Percentiles rank a stretch among this genome's conserved stretches.
These are phyloP conservation scores for Neodontobutis hainanensis DNA, from an alignment of 2,113 vertebrate genomes.

Conservation along the genomic window DNA sequence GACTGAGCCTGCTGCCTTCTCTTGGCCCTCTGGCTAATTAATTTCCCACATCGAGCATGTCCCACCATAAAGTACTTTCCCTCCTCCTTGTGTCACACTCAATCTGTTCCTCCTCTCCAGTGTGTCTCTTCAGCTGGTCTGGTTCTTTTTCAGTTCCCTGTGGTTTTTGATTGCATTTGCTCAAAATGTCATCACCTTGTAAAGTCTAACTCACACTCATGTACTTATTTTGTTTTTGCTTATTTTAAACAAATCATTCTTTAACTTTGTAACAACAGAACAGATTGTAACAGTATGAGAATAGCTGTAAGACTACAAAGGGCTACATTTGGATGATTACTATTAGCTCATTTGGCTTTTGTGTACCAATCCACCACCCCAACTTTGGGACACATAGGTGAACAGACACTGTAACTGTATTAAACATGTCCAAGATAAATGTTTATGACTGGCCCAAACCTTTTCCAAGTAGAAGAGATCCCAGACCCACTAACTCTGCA, in stretches of 20 bases:
- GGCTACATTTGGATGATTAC: too few relatives aligned
- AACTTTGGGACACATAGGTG: too few relatives aligned
- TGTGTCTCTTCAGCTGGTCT: conserved; percentile 42
- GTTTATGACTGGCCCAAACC: too few relatives aligned
- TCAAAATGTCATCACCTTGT: conserved; percentile 59
- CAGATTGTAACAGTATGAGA: too few relatives aligned
- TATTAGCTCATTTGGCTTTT: too few relatives aligned
- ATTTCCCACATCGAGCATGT: conserved; percentile 70
- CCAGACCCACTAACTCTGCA: too few relatives aligned
- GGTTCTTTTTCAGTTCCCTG: conserved; percentile 55
- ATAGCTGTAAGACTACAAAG: too few relatives aligned
- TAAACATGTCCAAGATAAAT: too few relatives aligned
- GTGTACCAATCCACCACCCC: too few relatives aligned
- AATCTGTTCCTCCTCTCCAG: conserved; percentile 60
- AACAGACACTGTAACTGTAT: too few relatives aligned
- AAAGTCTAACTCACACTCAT: conserved; percentile 18
- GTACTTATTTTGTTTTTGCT: conserved; percentile 16
- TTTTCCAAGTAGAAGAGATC: too few relatives aligned
- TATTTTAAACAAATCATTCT: neutral
- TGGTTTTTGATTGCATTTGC: conserved; percentile 60
- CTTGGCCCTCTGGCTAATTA: conserved; percentile 63
- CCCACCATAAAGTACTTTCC: conserved; percentile 64
- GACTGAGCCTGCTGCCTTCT: conserved; percentile 26
- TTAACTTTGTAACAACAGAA: too few relatives aligned
- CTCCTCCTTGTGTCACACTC: conserved; percentile 58